A percentile compares a stretch with the other conserved stretches of the same genome.
Conservation (phyloP, 2,888 invertebrate genomes). For the Pandemis cinnamomeana region DNA sequence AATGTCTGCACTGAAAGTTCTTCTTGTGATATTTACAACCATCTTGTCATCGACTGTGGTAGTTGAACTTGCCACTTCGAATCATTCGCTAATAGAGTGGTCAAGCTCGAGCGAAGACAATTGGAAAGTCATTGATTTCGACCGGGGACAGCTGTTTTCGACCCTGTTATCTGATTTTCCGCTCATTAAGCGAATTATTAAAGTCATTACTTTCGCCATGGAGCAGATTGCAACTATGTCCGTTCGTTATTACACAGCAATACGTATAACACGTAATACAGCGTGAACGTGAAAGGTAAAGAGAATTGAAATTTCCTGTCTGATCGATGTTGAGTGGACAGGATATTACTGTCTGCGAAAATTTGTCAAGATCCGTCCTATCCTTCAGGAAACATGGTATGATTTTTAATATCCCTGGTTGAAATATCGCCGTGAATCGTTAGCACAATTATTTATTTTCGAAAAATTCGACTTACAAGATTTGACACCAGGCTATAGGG, state of each 20-base stretch:
- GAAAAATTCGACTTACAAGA: too few species aligned
- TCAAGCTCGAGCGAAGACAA: constrained; percentile 53
- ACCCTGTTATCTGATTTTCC: constrained; percentile 61
- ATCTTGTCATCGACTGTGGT: neutral
- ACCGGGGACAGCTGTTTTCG: constrained; percentile 60
- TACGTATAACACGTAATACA: neutral
- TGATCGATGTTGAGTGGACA: constrained; percentile 57
- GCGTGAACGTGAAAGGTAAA: constrained; percentile 47
- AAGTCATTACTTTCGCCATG: constrained; percentile 43
- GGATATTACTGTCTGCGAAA: constrained; percentile 68
- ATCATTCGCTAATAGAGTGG: constrained; percentile 19
- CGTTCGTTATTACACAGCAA: neutral
- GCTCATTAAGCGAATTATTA: constrained; percentile 58
- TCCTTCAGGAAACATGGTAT: neutral
- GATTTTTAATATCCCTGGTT: neutral
- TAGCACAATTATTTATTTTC: neutral
- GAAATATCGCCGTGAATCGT: neutral
- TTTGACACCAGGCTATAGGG: neutral
- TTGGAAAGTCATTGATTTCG: constrained; percentile 66
- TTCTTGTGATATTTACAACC: neutral
- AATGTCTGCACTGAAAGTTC: neutral
- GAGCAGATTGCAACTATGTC: neutral
- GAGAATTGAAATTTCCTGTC: constrained; percentile 58
- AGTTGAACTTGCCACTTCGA: constrained; percentile 20
- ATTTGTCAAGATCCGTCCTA: constrained; percentile 20